Conservation (phyloP, 2,797 vertebrate species). For the Heliangelus exortis region DNA sequence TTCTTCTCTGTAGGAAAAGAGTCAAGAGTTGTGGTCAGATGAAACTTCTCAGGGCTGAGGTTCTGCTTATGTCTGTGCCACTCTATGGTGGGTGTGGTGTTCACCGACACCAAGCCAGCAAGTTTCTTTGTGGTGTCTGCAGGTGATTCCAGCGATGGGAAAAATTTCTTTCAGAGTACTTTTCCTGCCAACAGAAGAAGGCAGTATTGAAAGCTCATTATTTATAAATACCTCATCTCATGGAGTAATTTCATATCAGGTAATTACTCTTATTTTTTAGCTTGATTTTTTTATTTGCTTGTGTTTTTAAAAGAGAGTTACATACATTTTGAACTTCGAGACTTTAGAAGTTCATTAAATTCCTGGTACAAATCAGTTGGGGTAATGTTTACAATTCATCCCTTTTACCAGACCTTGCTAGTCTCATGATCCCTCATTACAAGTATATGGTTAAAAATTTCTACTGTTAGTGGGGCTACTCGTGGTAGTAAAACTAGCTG, state of each 20-base stretch:
- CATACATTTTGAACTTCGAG: background rate
- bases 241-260: slow-evolving; percentile 94
- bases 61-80: background rate
- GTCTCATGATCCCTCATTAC: background rate
- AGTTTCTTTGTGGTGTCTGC: slow-evolving; percentile 48
- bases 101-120: background rate
- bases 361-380: background rate
- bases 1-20: background rate
- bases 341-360: background rate
- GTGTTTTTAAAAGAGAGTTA: background rate
- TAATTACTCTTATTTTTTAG: slow-evolving; percentile 68
- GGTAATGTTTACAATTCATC: background rate
- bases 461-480: background rate
- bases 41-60: background rate
- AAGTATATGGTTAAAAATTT: background rate
- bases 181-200: slow-evolving; percentile 94
- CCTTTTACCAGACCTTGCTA: background rate
- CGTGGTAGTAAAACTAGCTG: background rate
- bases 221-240: slow-evolving; percentile 99
- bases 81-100: background rate
- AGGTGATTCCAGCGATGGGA: slow-evolving; percentile 95
- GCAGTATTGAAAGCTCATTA: slow-evolving; percentile 95
- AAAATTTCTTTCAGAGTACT: slow-evolving; percentile 94
- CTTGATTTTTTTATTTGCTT: background rate
- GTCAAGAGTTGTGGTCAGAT: background rate